Evolutionary conservation across 2,797 vertebrate species (phyloP).

Genomic region (Macropodus opercularis): DNA sequence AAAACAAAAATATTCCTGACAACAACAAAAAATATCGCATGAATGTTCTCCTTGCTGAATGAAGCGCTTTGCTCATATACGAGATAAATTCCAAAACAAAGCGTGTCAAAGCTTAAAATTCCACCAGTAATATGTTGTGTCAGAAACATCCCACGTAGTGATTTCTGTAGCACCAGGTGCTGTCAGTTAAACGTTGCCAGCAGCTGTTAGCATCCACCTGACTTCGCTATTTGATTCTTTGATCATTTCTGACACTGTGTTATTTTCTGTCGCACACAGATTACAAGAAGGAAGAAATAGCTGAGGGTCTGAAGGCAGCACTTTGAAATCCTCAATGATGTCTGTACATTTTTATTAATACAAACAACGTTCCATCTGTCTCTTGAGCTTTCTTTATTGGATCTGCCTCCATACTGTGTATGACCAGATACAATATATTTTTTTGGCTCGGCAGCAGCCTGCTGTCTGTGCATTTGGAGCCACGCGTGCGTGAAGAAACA

Average conservation of each 20-base stretch:
- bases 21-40: neutral
- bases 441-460: constrained; percentile 15
- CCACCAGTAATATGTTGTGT: neutral
- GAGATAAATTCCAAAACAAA: neutral
- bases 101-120: neutral
- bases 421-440: constrained; percentile 40
- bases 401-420: constrained; percentile 19
- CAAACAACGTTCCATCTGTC: constrained; percentile 48
- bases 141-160: neutral
- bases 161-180: constrained; percentile 11
- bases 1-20: neutral
- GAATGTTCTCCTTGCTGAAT: neutral
- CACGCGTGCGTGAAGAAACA: constrained; percentile 17
- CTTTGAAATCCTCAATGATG: constrained; percentile 30
- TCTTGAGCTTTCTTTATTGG: constrained; percentile 58
- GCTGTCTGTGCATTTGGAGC: constrained; percentile 32
- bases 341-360: constrained; percentile 46
- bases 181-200: constrained; percentile 37
- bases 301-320: constrained; percentile 25
- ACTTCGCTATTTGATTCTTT: constrained; percentile 18
- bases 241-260: constrained; percentile 45
- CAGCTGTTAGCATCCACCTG: constrained; percentile 36
- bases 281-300: constrained; percentile 2
- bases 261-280: constrained; percentile 38
- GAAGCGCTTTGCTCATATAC: neutral